Evolutionary conservation across 2,888 invertebrate species (phyloP).

Genomic region (Toxonevra muliebris): DNA sequence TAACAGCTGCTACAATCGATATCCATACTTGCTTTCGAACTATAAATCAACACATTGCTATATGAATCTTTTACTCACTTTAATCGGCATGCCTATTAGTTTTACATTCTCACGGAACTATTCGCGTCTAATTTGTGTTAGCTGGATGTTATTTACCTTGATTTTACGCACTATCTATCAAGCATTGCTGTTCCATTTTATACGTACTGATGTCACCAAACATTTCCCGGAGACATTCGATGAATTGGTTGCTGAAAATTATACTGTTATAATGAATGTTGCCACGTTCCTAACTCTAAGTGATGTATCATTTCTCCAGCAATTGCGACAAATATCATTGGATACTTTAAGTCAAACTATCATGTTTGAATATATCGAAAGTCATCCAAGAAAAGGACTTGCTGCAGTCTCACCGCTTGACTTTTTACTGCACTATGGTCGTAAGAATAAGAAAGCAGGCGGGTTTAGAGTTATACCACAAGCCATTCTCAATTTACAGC

Average conservation of each 20-base stretch:
- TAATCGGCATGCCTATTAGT: too few species aligned
- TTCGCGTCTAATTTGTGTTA: background rate
- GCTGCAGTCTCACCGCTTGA: background rate
- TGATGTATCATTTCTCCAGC: background rate
- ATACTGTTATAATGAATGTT: constrained; percentile 15
- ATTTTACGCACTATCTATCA: constrained; percentile 25
- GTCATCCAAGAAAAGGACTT: background rate
- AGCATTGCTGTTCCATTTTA: constrained; percentile 24
- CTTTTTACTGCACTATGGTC: background rate
- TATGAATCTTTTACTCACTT: too few species aligned
- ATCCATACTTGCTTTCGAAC: too few species aligned
- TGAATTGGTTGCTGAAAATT: constrained; percentile 12
- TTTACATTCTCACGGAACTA: too few species aligned
- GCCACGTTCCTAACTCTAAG: background rate
- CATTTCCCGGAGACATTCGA: constrained; percentile 11
- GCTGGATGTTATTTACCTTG: constrained; percentile 22
- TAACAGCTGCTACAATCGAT: too few species aligned
- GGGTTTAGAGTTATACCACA: background rate
- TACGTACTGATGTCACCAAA: constrained; percentile 7
- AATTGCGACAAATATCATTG: background rate
- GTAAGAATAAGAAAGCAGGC: background rate
- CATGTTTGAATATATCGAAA: constrained; percentile 2
- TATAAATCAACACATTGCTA: too few species aligned
- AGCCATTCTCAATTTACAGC: background rate
- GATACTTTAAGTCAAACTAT: background rate